Percentiles rank a stretch among this genome's conserved stretches.
Conservation (phyloP, 2,113 vertebrate species). For the Halcyon senegalensis region DNA sequence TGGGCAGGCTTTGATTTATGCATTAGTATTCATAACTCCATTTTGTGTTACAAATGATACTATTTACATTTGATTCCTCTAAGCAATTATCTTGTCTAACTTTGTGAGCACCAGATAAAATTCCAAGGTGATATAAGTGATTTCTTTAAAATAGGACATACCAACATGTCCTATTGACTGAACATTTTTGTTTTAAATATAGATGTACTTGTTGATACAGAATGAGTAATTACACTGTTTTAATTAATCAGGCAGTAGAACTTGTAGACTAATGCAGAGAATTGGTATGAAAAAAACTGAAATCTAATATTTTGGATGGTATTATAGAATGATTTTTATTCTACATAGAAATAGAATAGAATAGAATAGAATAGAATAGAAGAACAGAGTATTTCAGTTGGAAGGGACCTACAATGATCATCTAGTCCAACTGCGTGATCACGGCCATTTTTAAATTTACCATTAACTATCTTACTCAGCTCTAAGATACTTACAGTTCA, state of each 20-base stretch:
- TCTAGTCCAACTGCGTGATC: not conserved
- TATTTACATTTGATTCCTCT: not conserved
- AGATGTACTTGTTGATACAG: not conserved
- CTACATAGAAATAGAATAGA: not conserved
- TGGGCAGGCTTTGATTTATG: not conserved
- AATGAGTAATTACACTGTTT: not conserved
- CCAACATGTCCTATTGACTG: not conserved
- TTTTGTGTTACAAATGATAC: not conserved
- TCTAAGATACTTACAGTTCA: not conserved
- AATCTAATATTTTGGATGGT: not conserved
- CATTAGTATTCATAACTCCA: not conserved
- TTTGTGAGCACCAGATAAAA: not conserved
- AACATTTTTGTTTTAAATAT: not conserved
- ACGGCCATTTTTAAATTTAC: not conserved
- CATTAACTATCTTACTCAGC: not conserved
- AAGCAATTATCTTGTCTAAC: not conserved
- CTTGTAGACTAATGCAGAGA: not conserved
- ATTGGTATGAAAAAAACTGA: not conserved
- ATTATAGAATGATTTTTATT: not conserved
- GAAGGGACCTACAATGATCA: not conserved
- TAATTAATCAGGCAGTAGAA: not conserved
- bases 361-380: not conserved
- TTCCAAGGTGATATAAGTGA: rapidly evolving
- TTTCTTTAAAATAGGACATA: not conserved
- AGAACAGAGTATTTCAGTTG: not conserved